Base-by-base conservation (phyloP, 1,140 invertebrate species). In the Bradynema listronoti region DNA sequence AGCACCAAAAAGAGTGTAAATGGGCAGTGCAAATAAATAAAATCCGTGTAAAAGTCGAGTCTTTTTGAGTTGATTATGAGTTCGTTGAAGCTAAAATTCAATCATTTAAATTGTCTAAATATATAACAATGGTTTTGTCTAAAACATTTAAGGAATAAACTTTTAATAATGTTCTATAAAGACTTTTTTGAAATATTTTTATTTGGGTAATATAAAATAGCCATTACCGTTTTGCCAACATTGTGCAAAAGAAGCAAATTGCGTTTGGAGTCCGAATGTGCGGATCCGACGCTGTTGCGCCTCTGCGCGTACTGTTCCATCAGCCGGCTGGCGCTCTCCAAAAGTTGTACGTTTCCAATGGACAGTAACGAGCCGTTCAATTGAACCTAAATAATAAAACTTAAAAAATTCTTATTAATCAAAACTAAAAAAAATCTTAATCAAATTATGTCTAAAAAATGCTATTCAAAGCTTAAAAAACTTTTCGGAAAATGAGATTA, bases 1-100 rank as follows among this genome's bases (percentile, higher is more conserved):
- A 1, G 71, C 71, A 4, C 71, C 71, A 16, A 67, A 43, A 11
- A 76, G 16, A 19, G 73, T 73, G 49, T 73, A 73, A 27, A 77
- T 30, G 9, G 71, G 73, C 22, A 73, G 25, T n/a, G 71, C 61
- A 16, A 75, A 33, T 3, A 76, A 53, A 47, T 73, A 73, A 50
- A 73, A 76, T 19, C 61, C 46, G 43, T 73, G 72, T 22, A 70
- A 55, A 16, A 72, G 61, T 19, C 71, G 55, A 11, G 72, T 73
- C 47, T 63, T 59, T 49, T 68, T 71, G 29, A 71, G 45, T 25
- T 67, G 55, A 29, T 39, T 70, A 41, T 69, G 66, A 16, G 68
- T 71, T 36, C 56, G 36, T 57, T 73, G 69, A 24, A 71, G n/a
- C n/a, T 39, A 19, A 39, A 39, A 14, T n/a, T n/a, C 36, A 39